phyloP scores from a whole-genome alignment of 1,140 invertebrate genomes.

The Zaprionus ornatus region DNA sequence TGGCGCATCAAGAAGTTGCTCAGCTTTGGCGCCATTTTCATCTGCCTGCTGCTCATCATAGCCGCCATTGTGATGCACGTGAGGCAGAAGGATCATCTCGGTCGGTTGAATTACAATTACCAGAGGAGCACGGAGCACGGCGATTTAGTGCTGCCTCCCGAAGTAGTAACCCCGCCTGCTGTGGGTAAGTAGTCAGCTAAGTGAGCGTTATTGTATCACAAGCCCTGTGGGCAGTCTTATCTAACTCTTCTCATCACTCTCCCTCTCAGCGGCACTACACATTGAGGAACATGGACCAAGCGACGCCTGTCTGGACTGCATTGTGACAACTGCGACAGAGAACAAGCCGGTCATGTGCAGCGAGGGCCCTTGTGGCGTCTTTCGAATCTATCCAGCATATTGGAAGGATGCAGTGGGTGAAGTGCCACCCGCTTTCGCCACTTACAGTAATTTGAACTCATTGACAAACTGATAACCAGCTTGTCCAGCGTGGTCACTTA shows the following conservation, averaged over 20 bases:
- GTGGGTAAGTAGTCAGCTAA: constrained; percentile 20
- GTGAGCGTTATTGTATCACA: not conserved
- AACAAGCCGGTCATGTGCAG: constrained; percentile 45
- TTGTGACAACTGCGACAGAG: constrained; percentile 48
- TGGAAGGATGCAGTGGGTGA: constrained; percentile 60
- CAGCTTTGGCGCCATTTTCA: constrained; percentile 47
- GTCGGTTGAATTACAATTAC: constrained; percentile 51
- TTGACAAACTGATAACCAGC: constrained; percentile 4
- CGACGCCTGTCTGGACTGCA: constrained; percentile 55
- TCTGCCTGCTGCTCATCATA: constrained; percentile 57
- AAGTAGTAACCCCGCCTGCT: constrained; percentile 23
- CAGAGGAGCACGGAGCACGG: not conserved
- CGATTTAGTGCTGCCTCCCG: not conserved
- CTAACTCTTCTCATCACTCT: not conserved
- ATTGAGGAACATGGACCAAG: not conserved
- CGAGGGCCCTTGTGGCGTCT: constrained; percentile 58
- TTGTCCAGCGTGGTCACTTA: constrained; percentile 8
- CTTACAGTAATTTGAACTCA: constrained; percentile 36
- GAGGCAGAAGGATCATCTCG: constrained; percentile 64
- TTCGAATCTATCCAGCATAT: constrained; percentile 66
- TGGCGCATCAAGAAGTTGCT: constrained; percentile 35
- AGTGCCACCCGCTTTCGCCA: not conserved
- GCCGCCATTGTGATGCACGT: constrained; percentile 69
- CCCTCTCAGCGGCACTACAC: constrained; percentile 5
- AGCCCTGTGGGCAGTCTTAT: not conserved